Base-by-base conservation (phyloP, 2,888 invertebrate species). In the Agrochola litura region DNA sequence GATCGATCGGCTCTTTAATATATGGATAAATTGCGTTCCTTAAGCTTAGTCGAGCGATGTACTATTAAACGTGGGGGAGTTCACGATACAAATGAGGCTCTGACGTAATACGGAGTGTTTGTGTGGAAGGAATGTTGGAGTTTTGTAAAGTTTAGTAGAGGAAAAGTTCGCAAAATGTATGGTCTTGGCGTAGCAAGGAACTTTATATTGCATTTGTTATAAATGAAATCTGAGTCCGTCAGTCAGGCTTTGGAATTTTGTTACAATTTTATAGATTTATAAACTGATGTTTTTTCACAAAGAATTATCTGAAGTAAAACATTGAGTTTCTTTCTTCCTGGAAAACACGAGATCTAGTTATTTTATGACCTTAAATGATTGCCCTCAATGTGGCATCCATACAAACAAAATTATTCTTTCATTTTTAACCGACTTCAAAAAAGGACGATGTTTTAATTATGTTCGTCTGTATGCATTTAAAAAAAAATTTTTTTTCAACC, bases 1-100 rank as follows among this genome's bases (percentile, higher is more conserved):
- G 87, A 89, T 90, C 89, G 86, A 85, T 88, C 81, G 84, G 12
- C 75, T 81, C 81, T 90, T 87, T 89, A 91, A 91, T 91, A 88
- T 89, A 88, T 90, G 85, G 77, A 75, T 82, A 89, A 89, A 92
- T 91, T 90, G 88, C 88, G 85, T 88, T 89, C 87, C 82, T 84
- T 85, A 66, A 81, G 83, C 76, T 86, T 77, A 87, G 78, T 72
- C 67, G 19, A 84, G 58, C 73, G 56, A 63, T 79, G 76, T 76
- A 72, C 78, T 85, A 84, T 85, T 83, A 81, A 77, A 86, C 52
- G 65, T 74, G 60, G 37, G 37, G 37, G 37, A 77, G 65, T 82
- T 77, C 56, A 19, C 52, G 49, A 65, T 65, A 83, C 74, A 81
- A 84, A 81, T 73, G 83, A 75, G 69, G 61, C 77, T 69, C 70